Evolutionary conservation across 2,797 vertebrate species (phyloP), one percentile per base, ranked within the genome.

Genomic region (Loris lydekkerianus): DNA sequence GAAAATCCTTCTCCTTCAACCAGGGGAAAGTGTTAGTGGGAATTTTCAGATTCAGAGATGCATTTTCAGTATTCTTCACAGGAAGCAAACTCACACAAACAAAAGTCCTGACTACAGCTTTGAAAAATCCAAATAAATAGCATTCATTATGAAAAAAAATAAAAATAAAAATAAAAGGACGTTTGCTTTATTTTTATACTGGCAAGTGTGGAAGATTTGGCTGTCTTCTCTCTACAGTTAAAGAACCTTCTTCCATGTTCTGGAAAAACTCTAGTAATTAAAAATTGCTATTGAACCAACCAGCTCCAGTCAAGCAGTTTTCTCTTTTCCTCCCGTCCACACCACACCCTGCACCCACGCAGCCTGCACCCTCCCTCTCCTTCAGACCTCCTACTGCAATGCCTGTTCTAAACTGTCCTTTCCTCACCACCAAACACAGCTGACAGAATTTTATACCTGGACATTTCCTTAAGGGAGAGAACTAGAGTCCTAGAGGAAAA

Each of bases 21-120:
- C 37, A 49, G 34, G n/a, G 31, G 20, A 70, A 94, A 46, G 17
- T n/a, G 37, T 58, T 20, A 37, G 34, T 29, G 80, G 86, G 69
- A 69, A 17, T 43, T 91, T 82, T 92, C 65, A 63, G 78, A 63
- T 4, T 63, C 63, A 81, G n/a, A 85, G 40, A 76, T 25, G 4
- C 73, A 80, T 58, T 61, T 15, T 58, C 77, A 61, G 25, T 77
- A 81, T 87, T 58, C 21, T 83, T 89, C 56, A 73, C 80, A 78
- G 37, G 85, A n/a, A 95, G 34, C 17, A 93, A 96, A 75, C 49
- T 29, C 3, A 92, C 70, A 96, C 17, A 89, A 40, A 70, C 17
- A 56, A 78, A 75, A 63, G 86, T 63, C 27, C 14, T 37, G 0
- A 73, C 14, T 49, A 75, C 9, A 69, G 27, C 9, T 29, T 92